These are phyloP conservation scores for Greenwoodochromis staneri DNA, from an alignment of 2,113 vertebrate species.

Conservation along the genomic window DNA sequence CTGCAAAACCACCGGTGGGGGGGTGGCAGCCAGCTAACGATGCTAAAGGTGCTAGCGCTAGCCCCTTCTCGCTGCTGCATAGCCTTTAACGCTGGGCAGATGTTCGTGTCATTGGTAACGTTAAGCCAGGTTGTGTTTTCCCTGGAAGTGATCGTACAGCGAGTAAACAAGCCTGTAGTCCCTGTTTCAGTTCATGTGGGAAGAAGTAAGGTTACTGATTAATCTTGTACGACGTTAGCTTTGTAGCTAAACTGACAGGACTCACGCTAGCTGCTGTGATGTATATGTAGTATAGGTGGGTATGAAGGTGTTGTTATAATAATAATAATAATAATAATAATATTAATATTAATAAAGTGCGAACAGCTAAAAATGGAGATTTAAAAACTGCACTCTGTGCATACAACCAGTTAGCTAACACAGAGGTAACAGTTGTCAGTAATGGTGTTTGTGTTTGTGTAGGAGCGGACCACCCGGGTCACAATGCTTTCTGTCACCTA, in stretches of 20 bases:
- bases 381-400: background rate
- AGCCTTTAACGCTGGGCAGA: background rate
- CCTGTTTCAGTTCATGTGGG: background rate
- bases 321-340: background rate
- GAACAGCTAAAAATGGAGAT: background rate
- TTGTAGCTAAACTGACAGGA: background rate
- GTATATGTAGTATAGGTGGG: background rate
- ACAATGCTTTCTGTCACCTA: background rate
- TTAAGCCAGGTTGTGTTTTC: background rate
- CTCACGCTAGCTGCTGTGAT: conserved; percentile 1
- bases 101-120: background rate
- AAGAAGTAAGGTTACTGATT: background rate
- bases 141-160: background rate
- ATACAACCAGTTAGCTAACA: background rate
- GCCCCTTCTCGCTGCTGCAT: conserved; percentile 25
- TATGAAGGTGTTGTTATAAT: background rate
- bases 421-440: background rate
- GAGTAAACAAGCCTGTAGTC: background rate
- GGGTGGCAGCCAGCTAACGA: conserved; percentile 43
- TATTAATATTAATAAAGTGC: background rate
- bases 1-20: conserved; percentile 40
- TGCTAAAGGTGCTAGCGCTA: conserved; percentile 54
- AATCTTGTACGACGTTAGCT: conserved; percentile 38
- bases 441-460: background rate
- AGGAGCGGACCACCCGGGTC: background rate